Evolutionary conservation across 1,140 invertebrate species (phyloP).

Genomic region (Caenorhabditis brenneri): DNA sequence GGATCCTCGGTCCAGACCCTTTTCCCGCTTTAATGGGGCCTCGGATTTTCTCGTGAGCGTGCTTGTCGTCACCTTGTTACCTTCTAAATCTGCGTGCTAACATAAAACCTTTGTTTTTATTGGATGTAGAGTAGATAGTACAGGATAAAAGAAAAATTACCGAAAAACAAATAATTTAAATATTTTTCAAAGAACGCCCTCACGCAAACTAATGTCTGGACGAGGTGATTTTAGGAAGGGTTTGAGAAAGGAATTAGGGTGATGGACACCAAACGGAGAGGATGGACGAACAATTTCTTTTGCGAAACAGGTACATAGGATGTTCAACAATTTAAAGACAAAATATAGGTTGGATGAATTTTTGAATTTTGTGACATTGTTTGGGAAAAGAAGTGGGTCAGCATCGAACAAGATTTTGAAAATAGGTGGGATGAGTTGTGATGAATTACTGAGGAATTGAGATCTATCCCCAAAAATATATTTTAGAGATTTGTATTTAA

Average conservation of each 20-base stretch:
- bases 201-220: background rate
- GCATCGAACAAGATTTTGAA: slow-evolving; percentile 1
- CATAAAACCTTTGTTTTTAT: too few relatives aligned
- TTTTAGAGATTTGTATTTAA: slow-evolving; percentile 41
- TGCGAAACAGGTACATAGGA: slow-evolving; percentile 32
- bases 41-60: too few relatives aligned
- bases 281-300: slow-evolving; percentile 29
- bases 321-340: slow-evolving; percentile 19
- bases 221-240: background rate
- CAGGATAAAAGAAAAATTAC: too few relatives aligned
- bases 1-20: too few relatives aligned
- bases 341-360: background rate
- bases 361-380: slow-evolving; percentile 21
- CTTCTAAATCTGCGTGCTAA: too few relatives aligned
- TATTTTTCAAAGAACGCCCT: background rate
- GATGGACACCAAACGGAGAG: background rate
- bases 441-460: slow-evolving; percentile 24
- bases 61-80: too few relatives aligned
- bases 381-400: slow-evolving; percentile 7
- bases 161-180: slow-evolving; percentile 22
- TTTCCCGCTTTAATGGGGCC: too few relatives aligned
- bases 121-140: too few relatives aligned
- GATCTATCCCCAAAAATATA: slow-evolving; percentile 33
- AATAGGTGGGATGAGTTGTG: background rate
- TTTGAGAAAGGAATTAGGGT: background rate